Evolutionary conservation across 2,888 invertebrate species (phyloP), one percentile per base, ranked within the genome.

Genomic region (Caradrina kadenii): DNA sequence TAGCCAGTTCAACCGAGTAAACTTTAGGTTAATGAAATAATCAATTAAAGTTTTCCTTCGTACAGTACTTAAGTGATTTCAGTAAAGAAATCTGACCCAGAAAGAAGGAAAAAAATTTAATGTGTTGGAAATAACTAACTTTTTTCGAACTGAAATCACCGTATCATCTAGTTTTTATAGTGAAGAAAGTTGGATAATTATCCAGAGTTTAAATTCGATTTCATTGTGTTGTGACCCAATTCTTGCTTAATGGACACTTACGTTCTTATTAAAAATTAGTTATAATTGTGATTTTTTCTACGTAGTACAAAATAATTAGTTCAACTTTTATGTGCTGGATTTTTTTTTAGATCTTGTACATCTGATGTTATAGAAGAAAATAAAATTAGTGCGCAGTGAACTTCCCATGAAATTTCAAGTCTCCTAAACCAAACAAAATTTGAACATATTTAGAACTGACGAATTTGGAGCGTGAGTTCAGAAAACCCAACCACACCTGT

Each of bases 401-500:
- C n/a, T 48, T n/a, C 21, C 1, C 17, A 8, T 10, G 21, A 54
- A 26, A 63, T 26, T 17, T 4, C 10, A 10, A 56, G 3, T 42
- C 1, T 1, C 45, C 0, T 1, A 22, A 31, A 65, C 39, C 17
- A 65, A 11, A 54, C 63, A 61, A 66, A 68, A 53, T 69, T 64
- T 31, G 31, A 69, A 52, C 22, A 58, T 17, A 56, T 63, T 66
- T 71, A 54, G 22, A 68, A 83, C 65, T 80, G 65, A 78, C 50
- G 61, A 83, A 83, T 72, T 59, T 64, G 26, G 73, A 83, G 26
- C 56, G 52, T 60, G 39, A 72, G 54, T 77, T 77, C 69, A 63
- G 54, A 66, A 71, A 75, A 2, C 63, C 63, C n/a, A 21, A 45
- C 63, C 76, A 68, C 85, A 83, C 82, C 76, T 83, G 85, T 73